Evolutionary conservation across 37 sponge, comb jelly and placozoan species (phyloP), one percentile per base, ranked within the genome.

Genomic region (Cladorhizidae sp.): DNA sequence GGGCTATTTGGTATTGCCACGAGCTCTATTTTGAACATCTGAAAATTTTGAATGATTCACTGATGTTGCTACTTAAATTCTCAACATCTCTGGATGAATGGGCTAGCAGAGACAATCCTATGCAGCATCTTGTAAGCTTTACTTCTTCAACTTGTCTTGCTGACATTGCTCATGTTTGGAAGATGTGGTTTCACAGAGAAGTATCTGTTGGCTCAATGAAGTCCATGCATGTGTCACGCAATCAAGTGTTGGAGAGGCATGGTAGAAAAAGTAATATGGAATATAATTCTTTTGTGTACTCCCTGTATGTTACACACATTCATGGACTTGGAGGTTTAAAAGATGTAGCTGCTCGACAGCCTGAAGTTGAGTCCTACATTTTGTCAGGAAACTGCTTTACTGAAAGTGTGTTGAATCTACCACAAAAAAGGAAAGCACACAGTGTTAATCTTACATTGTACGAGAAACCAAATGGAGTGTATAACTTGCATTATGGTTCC

Each of bases 1-100:
- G 86, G 86, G 43, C 86, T 2, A 71, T 85, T 18, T 85, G 86
- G 86, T 85, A 72, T 62, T 73, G 80, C 51, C 79, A 78, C 39
- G 79, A 85, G 33, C 50, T 85, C 28, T 59, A 64, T 12, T 72
- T 79, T 45, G 52, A 38, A 3, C 86, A 85, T 51, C 43, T 72
- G 28, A 7, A 29, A 9, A 50, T 73, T 6, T 50, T 85, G 0
- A 40, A 39, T 8, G 56, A 72, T 36, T 78, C 86, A 21, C 36
- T 85, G 26, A n/a, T 21, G 21, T 17, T 23, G 2, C 79, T 85
- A 35, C 28, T 85, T 2, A 32, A 37, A 2, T 71, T 37, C 22
- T 78, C 79, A 1, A 21, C 14, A 0, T 37, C 41, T 55, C 1
- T 41, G 6, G 56, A 85, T 1, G 22, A 62, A 32, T 85, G 86